phyloP scores from a whole-genome alignment of 1,140 invertebrate genomes.

The Agrilus planipennis region DNA sequence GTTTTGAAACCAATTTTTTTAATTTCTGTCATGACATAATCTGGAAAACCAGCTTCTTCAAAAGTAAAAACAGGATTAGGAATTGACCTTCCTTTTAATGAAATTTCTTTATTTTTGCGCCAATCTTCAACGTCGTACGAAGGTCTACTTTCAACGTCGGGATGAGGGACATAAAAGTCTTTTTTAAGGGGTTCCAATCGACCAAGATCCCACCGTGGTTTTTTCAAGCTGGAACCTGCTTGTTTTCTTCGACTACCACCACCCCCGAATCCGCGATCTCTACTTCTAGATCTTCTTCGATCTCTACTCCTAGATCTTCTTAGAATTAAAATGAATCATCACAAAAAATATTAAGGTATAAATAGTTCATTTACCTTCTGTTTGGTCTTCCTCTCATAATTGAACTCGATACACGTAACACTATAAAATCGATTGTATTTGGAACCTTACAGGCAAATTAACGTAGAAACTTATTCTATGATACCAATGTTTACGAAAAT shows the following conservation, averaged over 20 bases:
- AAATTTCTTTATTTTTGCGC: constrained; percentile 65
- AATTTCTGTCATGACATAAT: constrained; percentile 66
- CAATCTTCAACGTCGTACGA: constrained; percentile 63
- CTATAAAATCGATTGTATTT: too few relatives aligned
- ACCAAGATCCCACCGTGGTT: constrained; percentile 59
- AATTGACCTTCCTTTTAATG: constrained; percentile 54
- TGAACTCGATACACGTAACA: too few relatives aligned
- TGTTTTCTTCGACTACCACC: constrained; percentile 38
- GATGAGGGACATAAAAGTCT: constrained; percentile 80
- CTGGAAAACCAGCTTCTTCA: constrained; percentile 72
- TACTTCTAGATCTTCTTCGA: constrained; percentile 20
- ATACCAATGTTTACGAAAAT: too few relatives aligned
- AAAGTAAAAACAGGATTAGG: constrained; percentile 71
- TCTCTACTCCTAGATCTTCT: constrained; percentile 19
- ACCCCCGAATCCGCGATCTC: constrained; percentile 36
- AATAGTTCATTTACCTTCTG: constrained; percentile 17
- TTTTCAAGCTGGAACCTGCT: constrained; percentile 43
- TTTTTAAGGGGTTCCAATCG: constrained; percentile 81
- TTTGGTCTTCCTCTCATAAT: constrained; percentile 21
- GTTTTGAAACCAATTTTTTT: constrained; percentile 71
- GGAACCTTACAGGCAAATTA: too few relatives aligned
- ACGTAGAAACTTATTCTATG: too few relatives aligned
- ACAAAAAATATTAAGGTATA: constrained; percentile 2
- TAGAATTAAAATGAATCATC: constrained; percentile 4
- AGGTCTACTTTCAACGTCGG: constrained; percentile 54